phyloP scores from a whole-genome alignment of 2,797 vertebrate species.

The Lemur catta region DNA sequence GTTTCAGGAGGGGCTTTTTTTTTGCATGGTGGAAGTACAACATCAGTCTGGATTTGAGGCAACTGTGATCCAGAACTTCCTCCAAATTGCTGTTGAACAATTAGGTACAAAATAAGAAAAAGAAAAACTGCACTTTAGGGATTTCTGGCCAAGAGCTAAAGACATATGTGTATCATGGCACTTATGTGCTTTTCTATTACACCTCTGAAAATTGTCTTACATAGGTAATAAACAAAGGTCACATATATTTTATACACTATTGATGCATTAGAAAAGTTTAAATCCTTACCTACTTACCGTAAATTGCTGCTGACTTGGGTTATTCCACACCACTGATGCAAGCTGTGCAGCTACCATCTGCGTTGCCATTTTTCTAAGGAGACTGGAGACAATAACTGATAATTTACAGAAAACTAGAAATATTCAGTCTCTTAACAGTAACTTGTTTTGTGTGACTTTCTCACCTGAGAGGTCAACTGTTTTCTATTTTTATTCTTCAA shows the following conservation, averaged over 20 bases:
- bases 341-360: slow-evolving; percentile 95
- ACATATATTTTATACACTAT: background rate
- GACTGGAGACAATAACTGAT: slow-evolving; percentile 83
- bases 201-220: background rate
- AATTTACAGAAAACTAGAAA: slow-evolving; percentile 37
- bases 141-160: slow-evolving; percentile 11
- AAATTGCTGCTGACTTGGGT: slow-evolving; percentile 85
- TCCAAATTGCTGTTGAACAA: slow-evolving; percentile 79
- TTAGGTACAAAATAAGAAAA: slow-evolving; percentile 23
- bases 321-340: slow-evolving; percentile 91
- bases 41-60: slow-evolving; percentile 92
- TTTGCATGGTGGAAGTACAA: slow-evolving; percentile 90
- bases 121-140: background rate
- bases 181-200: background rate
- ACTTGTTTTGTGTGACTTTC: background rate
- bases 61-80: slow-evolving; percentile 81
- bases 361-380: slow-evolving; percentile 94
- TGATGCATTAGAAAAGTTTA: background rate
- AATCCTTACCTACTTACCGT: slow-evolving; percentile 86
- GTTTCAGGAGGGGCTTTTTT: slow-evolving; percentile 92
- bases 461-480: background rate
- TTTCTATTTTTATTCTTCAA: background rate
- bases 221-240: slow-evolving; percentile 25
- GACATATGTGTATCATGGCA: background rate
- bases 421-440: background rate